Conservation (phyloP, 2,888 invertebrate species). For the Labia minor region DNA sequence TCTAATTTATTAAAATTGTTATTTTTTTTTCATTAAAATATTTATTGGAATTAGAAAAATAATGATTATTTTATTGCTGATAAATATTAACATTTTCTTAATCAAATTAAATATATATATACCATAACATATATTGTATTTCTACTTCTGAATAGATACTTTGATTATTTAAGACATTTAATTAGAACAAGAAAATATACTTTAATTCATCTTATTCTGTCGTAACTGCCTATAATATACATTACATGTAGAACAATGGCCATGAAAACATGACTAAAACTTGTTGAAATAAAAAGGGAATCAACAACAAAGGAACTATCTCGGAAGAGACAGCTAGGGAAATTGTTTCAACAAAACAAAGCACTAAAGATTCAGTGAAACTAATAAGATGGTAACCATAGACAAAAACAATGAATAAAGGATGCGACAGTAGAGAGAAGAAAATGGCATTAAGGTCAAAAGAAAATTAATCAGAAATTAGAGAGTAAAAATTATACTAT, state of each 20-base stretch:
- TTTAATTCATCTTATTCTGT: slow-evolving; percentile 13
- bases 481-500: not conserved
- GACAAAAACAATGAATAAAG: no score
- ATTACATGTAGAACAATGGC: not conserved
- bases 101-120: no score
- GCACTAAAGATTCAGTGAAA: not conserved
- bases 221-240: not conserved
- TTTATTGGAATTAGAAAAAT: no score
- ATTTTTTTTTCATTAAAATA: no score
- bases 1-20: no score
- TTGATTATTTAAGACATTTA: no score
- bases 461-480: slow-evolving; percentile 3
- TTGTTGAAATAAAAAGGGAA: not conserved
- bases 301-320: not conserved
- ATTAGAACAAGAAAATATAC: not conserved
- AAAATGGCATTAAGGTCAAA: not conserved
- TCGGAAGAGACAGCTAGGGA: not conserved
- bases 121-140: no score
- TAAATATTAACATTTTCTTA: no score
- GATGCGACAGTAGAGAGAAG: no score
- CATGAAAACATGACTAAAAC: not conserved
- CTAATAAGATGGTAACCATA: not conserved
- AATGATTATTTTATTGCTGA: no score
- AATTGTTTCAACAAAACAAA: slow-evolving; percentile 13
- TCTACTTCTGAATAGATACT: no score